These are phyloP conservation scores for Pilophorus perplexus DNA, from an alignment of 2,888 invertebrate species.

Conservation along the genomic window DNA sequence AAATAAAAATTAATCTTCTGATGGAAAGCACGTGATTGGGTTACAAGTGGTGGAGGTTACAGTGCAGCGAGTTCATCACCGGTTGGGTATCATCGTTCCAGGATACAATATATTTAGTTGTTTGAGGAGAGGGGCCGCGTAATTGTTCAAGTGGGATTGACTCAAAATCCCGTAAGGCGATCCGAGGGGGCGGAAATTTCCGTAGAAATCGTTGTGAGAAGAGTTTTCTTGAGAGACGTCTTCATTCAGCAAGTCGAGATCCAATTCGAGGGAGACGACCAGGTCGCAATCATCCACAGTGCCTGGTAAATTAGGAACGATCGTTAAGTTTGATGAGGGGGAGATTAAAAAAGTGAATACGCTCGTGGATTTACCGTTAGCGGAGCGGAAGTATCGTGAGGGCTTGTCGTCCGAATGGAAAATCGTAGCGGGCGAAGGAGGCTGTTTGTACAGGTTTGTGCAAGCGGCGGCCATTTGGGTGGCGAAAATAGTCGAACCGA, in stretches of 20 bases:
- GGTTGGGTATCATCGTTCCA: slow-evolving; percentile 12
- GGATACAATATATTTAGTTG: slow-evolving; percentile 7
- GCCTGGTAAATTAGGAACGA: background rate
- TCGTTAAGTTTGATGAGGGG: background rate
- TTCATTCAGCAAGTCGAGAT: background rate
- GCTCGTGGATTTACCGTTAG: slow-evolving; percentile 12
- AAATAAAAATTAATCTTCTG: too few relatives aligned
- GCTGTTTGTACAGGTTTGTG: slow-evolving; percentile 1
- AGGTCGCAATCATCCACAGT: slow-evolving; percentile 5
- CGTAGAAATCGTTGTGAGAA: background rate
- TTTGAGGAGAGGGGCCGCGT: slow-evolving; percentile 1
- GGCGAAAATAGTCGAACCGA: slow-evolving; percentile 59
- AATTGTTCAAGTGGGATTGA: background rate
- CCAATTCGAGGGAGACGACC: background rate
- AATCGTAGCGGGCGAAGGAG: background rate
- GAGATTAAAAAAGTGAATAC: too few relatives aligned
- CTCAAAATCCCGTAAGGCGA: slow-evolving; percentile 5
- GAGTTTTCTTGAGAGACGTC: slow-evolving; percentile 21
- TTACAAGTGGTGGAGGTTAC: background rate
- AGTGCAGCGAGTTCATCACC: slow-evolving; percentile 11
- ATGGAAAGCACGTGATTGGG: slow-evolving; percentile 1
- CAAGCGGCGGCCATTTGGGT: slow-evolving; percentile 51
- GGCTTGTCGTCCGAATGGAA: slow-evolving; percentile 2
- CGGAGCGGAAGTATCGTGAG: background rate
- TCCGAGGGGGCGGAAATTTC: background rate